Evolutionary conservation across 2,797 vertebrate genomes (phyloP).

Genomic region (Coreius guichenoti): DNA sequence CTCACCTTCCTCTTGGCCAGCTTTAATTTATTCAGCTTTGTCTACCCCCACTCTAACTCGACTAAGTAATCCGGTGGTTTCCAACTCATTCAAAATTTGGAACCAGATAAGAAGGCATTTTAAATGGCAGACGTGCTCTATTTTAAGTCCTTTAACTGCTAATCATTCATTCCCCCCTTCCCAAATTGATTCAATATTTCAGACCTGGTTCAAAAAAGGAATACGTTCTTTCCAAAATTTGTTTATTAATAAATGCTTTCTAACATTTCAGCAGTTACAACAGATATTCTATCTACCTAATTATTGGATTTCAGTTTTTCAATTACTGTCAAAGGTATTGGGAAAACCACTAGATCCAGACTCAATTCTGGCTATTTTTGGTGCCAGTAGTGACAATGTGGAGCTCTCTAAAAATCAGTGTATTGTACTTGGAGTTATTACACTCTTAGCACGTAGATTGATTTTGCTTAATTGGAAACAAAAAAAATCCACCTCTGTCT

Average conservation of each 20-base stretch:
- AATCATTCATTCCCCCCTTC: background rate
- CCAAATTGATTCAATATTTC: background rate
- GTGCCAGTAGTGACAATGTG: background rate
- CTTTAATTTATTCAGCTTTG: background rate
- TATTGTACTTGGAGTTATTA: background rate
- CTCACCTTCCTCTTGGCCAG: background rate
- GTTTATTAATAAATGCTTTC: background rate
- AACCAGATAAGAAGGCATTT: conserved; percentile 8
- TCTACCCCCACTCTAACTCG: background rate
- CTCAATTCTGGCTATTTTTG: background rate
- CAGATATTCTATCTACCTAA: background rate
- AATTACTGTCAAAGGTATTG: background rate
- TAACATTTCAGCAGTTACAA: background rate
- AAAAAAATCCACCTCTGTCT: too few relatives aligned
- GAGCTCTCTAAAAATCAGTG: background rate
- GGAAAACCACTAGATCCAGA: background rate
- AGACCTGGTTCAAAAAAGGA: background rate
- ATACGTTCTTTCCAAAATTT: background rate
- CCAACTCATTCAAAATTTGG: background rate
- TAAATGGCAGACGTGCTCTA: background rate
- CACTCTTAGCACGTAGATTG: too few relatives aligned
- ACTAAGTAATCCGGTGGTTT: background rate
- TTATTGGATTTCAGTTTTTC: background rate
- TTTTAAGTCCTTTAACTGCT: background rate
- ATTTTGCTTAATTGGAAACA: background rate